Percentiles rank a stretch among this genome's conserved stretches.
phyloP scores from a whole-genome alignment of 2,888 invertebrate genomes.

The Napeogenes sylphis region DNA sequence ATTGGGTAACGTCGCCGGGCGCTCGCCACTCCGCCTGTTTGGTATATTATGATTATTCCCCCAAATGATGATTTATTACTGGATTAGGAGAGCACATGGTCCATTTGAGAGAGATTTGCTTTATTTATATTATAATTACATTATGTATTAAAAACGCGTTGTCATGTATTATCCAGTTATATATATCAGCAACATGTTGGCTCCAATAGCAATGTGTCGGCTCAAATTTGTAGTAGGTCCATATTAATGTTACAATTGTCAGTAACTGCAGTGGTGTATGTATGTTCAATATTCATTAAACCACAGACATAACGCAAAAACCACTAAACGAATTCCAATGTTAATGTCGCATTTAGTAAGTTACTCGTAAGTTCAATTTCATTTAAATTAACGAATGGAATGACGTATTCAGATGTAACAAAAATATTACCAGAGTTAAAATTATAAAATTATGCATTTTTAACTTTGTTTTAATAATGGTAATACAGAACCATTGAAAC shows the following conservation, averaged over 20 bases:
- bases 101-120: conserved; percentile 67
- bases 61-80: conserved; percentile 75
- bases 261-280: not conserved
- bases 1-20: conserved; percentile 44
- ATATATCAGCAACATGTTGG: no score
- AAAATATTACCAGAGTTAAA: no score
- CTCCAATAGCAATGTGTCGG: no score
- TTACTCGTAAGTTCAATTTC: conserved; percentile 1
- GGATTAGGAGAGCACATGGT: conserved; percentile 69
- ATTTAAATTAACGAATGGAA: not conserved
- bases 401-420: no score
- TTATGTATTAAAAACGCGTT: conserved; percentile 52
- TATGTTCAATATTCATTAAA: conserved; percentile 4
- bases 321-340: conserved; percentile 5
- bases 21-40: conserved; percentile 42
- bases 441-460: no score
- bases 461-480: no score
- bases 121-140: conserved; percentile 69
- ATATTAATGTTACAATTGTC: conserved; percentile 28
- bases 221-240: conserved; percentile 53
- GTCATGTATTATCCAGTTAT: no score
- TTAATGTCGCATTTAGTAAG: conserved; percentile 2
- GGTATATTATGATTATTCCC: conserved; percentile 74
- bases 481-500: no score
- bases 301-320: conserved; percentile 5